These are phyloP conservation scores for Morpho deidamia DNA, from an alignment of 2,888 invertebrate species.

Conservation along the genomic window DNA sequence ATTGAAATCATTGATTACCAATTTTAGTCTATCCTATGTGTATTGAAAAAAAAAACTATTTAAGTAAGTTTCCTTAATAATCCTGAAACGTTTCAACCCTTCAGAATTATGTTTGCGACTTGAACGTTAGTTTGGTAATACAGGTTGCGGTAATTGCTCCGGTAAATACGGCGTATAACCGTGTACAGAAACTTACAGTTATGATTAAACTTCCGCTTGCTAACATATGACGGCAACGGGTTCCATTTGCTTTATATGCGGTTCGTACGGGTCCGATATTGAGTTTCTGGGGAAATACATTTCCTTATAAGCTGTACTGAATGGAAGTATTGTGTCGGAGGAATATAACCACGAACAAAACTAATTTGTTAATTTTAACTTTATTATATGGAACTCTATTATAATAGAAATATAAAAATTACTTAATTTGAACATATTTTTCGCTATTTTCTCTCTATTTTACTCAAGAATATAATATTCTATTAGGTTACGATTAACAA, in stretches of 20 bases:
- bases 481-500: too few species aligned
- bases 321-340: too few species aligned
- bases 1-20: too few species aligned
- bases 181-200: conserved; percentile 15
- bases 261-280: conserved; percentile 16
- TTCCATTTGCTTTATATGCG: conserved; percentile 18
- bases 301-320: conserved; percentile 3
- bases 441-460: too few species aligned
- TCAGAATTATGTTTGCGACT: conserved; percentile 9
- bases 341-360: too few species aligned
- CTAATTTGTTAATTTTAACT: too few species aligned
- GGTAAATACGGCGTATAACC: conserved; percentile 16
- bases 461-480: too few species aligned
- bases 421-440: too few species aligned
- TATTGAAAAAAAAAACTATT: neutral
- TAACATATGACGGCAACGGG: conserved; percentile 20
- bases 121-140: conserved; percentile 9
- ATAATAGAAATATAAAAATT: too few species aligned
- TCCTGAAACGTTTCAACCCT: conserved; percentile 11
- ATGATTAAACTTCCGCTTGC: conserved; percentile 18
- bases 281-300: conserved; percentile 3
- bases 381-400: too few species aligned
- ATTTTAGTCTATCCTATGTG: too few species aligned
- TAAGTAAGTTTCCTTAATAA: conserved; percentile 7
- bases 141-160: conserved; percentile 21